These are phyloP conservation scores for Fundulus diaphanus DNA, from an alignment of 2,797 vertebrate species.

Conservation along the genomic window DNA sequence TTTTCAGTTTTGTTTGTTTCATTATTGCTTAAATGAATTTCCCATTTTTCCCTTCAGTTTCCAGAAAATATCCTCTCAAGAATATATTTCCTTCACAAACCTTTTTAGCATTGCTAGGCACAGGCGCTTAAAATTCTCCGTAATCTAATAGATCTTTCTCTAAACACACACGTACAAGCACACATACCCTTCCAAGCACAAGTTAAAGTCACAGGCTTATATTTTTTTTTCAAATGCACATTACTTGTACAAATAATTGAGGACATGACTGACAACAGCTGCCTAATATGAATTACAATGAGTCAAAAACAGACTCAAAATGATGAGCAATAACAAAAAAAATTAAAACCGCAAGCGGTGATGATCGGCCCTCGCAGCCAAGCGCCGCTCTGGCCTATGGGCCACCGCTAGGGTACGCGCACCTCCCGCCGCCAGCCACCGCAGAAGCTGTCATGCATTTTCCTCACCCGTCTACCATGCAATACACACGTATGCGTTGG, in stretches of 20 bases:
- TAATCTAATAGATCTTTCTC: constrained; percentile 42
- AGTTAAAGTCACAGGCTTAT: constrained; percentile 41
- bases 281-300: constrained; percentile 63
- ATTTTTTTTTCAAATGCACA: constrained; percentile 32
- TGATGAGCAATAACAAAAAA: constrained; percentile 50
- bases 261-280: constrained; percentile 68
- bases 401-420: too few species aligned
- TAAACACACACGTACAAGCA: constrained; percentile 29
- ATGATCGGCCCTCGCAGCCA: too few species aligned
- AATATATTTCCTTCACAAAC: constrained; percentile 48
- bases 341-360: too few species aligned
- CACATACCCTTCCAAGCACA: constrained; percentile 27
- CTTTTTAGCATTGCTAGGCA: constrained; percentile 60
- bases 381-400: too few species aligned
- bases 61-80: constrained; percentile 65
- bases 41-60: constrained; percentile 33
- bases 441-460: too few species aligned
- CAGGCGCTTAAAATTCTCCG: constrained; percentile 57
- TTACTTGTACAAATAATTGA: constrained; percentile 42
- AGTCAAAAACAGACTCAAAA: constrained; percentile 52
- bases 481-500: too few species aligned
- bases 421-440: too few species aligned
- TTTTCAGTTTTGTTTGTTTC: constrained; percentile 69
- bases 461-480: too few species aligned
- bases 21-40: constrained; percentile 78